Evolutionary conservation across 2,888 invertebrate species (phyloP), one percentile per base, ranked within the genome.

Genomic region (Euzophera pinguis): DNA sequence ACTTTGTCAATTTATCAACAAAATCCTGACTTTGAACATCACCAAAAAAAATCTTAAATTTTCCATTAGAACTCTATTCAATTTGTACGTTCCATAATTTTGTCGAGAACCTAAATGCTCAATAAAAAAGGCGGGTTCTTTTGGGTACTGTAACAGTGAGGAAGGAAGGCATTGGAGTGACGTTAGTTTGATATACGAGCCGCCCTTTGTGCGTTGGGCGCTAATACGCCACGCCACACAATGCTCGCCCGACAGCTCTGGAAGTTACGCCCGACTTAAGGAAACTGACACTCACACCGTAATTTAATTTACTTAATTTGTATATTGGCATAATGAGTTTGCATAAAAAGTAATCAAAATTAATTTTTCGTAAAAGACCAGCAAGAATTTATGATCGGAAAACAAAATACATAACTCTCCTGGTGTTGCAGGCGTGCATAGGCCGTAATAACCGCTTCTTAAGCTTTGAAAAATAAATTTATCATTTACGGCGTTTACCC

Each of bases 161-260:
- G 88, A 88, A 87, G 88, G 87, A 89, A 89, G 89, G 87, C 87
- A 81, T 84, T 79, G 80, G 80, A 83, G 81, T 86, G 89, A 88
- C 88, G 86, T 86, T 85, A 84, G 87, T 88, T 86, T 90, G 89
- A 90, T 89, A 86, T 88, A 90, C 75, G 89, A 86, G 76, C 81
- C 71, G 75, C 73, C 88, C 83, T 86, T 89, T 89, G 88, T 89
- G 83, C 77, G 81, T 77, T 74, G 73, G 75, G 81, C 86, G 86
- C 84, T 87, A 89, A 85, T 87, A 81, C 80, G 69, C 63, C 75
- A 71, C 38, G 43, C 17, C 43, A 27, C 77, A 87, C 88, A 88
- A 89, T 86, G 86, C 77, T 63, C 69, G 55, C 65, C 71, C 75
- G 81, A 78, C 83, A 80, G 81, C 73, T 71, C 73, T 65, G 67